Evolutionary conservation across 2,113 vertebrate genomes (phyloP), one percentile per base, ranked within the genome.

Genomic region (Hippocampus guttulatus): DNA sequence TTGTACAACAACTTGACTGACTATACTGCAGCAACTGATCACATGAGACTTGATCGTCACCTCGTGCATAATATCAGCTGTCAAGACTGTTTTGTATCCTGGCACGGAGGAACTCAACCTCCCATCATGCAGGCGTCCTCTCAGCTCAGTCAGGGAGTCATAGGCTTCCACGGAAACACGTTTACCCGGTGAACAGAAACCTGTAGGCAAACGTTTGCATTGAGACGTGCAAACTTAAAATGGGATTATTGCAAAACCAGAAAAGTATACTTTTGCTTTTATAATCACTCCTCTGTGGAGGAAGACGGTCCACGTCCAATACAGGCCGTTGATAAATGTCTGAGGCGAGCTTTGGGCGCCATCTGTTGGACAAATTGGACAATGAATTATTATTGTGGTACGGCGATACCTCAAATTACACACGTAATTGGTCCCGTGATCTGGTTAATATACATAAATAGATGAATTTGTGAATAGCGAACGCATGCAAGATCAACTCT

Each of bases 291-390:
- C 76, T 77, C 67, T 69, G 76, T 40, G 89, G 80, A 41, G 73
- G 74, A 30, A 2, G 55, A 5, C 0, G 30, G 57, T 67, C 55
- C 0, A 62, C 64, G 30, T 62, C 38, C 16, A 27, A 61, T 0
- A n/a, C 69, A 2, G 70, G 54, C 41, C 4, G 69, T 45, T 83
- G 77, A 51, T 85, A 78, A 0, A 75, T 80, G 74, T 91, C 87
- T 25, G 90, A 91, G 0, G 85, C 88, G 81, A 88, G 78, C 73
- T 86, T 91, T 21, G 91, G 89, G 3, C 86, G 88, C 91, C 90
- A 88, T 12, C 91, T 92, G 65, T 71, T 83, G 83, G 77, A 75
- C 0, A 2, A 70, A 47, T 61, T 1, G n/a, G 5, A 10, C 5
- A 49, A 66, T 38, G 33, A 6, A 5, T 38, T 38, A 38, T 38